Evolutionary conservation across 2,797 vertebrate species (phyloP).

Genomic region (Intellagama lesueurii): DNA sequence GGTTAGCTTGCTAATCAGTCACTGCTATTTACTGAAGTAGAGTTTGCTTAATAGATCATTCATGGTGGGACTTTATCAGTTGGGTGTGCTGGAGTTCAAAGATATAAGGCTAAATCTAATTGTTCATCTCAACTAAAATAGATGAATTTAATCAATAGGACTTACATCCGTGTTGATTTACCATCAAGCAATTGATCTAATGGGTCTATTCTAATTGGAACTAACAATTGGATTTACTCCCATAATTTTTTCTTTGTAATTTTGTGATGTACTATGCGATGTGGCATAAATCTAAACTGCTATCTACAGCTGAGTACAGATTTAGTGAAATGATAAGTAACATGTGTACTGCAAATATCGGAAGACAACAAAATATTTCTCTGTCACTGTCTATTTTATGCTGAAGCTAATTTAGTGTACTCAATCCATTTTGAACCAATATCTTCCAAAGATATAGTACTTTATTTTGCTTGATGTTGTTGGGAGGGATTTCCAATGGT

Average conservation of each 20-base stretch:
- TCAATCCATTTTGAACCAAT: constrained; percentile 6
- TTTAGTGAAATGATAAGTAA: not conserved
- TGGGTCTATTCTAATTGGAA: too few relatives aligned
- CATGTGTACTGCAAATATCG: not conserved
- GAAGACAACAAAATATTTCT: not conserved
- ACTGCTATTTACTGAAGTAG: not conserved
- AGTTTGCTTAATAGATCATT: not conserved
- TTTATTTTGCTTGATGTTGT: not conserved
- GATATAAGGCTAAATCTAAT: not conserved
- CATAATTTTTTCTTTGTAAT: not conserved
- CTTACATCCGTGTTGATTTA: too few relatives aligned
- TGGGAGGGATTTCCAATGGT: not conserved
- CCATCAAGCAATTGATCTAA: too few relatives aligned
- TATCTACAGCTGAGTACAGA: not conserved
- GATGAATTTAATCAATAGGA: too few relatives aligned
- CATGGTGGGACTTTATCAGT: not conserved
- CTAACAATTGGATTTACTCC: too few relatives aligned
- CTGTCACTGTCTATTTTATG: not conserved
- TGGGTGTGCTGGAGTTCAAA: not conserved
- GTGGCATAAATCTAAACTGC: not conserved
- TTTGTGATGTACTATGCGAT: not conserved
- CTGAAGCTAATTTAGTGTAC: not conserved
- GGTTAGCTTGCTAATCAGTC: not conserved
- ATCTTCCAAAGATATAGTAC: not conserved
- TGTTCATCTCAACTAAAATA: too few relatives aligned